phyloP scores from a whole-genome alignment of 2,797 vertebrate genomes.

The Chiroxiphia lanceolata region DNA sequence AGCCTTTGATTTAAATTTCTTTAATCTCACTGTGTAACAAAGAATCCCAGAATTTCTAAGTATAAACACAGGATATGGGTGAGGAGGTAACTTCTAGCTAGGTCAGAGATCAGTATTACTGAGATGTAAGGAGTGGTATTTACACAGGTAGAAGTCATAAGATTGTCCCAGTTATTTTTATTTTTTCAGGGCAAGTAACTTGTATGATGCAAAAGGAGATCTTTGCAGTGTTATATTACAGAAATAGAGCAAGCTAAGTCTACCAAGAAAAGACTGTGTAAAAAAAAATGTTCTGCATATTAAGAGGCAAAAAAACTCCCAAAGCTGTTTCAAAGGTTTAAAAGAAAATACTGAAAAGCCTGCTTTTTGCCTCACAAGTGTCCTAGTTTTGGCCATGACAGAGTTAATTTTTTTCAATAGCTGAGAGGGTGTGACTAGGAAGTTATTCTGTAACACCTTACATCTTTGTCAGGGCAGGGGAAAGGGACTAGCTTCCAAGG shows the following conservation, averaged over 20 bases:
- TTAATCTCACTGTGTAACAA: background rate
- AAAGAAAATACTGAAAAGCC: background rate
- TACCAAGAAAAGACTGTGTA: background rate
- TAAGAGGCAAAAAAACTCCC: background rate
- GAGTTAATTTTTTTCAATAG: background rate
- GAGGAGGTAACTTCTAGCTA: background rate
- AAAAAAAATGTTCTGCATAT: background rate
- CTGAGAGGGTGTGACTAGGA: background rate
- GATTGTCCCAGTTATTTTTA: background rate
- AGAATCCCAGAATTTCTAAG: background rate
- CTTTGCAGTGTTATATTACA: background rate
- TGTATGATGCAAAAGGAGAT: background rate
- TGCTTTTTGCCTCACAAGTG: rapidly evolving
- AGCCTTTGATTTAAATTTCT: background rate
- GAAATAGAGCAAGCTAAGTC: background rate
- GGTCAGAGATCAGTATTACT: background rate
- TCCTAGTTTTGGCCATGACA: background rate
- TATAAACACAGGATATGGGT: background rate
- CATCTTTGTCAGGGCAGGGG: background rate
- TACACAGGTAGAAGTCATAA: background rate
- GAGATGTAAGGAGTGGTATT: background rate
- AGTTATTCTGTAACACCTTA: background rate
- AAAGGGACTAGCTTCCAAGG: background rate
- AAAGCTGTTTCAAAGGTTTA: background rate
- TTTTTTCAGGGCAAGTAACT: background rate